Evolutionary conservation across 2,113 vertebrate genomes (phyloP).

Genomic region (Lasiurus cinereus): DNA sequence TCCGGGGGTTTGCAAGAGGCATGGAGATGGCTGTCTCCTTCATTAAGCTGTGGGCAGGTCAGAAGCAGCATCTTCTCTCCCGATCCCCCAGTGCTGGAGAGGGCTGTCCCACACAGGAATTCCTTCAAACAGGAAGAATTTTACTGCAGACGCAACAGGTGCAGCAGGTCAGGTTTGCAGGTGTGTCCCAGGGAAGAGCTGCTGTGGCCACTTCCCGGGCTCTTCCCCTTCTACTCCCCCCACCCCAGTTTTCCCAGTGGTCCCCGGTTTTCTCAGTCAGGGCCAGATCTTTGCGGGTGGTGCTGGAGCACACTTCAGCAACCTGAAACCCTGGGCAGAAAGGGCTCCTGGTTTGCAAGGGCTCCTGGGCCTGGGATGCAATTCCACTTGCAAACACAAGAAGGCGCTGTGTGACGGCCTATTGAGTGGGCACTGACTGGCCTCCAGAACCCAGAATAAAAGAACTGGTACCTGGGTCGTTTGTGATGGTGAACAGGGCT

Average conservation of each 20-base stretch:
- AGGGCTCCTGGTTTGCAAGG: accelerated
- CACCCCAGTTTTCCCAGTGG: too few relatives aligned
- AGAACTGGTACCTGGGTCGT: accelerated
- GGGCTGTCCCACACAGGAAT: too few relatives aligned
- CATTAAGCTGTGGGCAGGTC: too few relatives aligned
- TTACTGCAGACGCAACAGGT: background rate
- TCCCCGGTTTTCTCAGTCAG: background rate
- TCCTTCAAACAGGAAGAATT: background rate
- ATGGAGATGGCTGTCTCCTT: background rate
- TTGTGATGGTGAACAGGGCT: background rate
- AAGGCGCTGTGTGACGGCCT: background rate
- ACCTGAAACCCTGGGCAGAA: accelerated
- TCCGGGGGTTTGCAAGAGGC: background rate
- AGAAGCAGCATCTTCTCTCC: too few relatives aligned
- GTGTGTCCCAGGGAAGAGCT: background rate
- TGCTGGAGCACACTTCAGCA: background rate
- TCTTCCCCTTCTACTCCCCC: too few relatives aligned
- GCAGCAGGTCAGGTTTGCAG: too few relatives aligned
- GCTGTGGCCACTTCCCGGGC: background rate
- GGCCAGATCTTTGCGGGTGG: background rate
- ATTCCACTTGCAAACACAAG: background rate
- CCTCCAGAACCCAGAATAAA: accelerated
- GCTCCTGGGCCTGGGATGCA: background rate
- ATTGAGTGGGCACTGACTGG: accelerated
- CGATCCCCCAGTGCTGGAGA: background rate